Conservation (phyloP, 2,113 vertebrate genomes). For the Erythrocebus patas region DNA sequence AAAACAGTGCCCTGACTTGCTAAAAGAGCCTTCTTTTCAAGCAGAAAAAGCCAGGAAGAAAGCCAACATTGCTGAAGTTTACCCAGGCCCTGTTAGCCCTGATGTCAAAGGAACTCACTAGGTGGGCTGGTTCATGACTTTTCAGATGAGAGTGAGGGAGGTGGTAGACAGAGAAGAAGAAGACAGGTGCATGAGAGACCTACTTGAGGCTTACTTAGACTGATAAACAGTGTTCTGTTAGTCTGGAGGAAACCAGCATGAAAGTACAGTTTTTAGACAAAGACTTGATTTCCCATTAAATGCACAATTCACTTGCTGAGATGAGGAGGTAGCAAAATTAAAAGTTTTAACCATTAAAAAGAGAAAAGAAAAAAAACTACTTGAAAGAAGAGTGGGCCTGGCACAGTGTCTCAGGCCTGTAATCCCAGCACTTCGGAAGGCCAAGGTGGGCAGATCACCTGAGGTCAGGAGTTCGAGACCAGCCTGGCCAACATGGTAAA, state of each 20-base stretch:
- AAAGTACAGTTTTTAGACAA: background rate
- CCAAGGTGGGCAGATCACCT: background rate
- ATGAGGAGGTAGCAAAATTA: background rate
- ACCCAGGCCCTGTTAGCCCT: background rate
- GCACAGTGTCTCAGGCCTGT: background rate
- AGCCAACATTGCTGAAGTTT: background rate
- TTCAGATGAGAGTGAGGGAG: background rate
- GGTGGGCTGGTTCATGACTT: background rate
- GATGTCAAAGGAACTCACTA: background rate
- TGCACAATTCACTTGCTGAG: background rate
- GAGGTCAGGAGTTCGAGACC: background rate
- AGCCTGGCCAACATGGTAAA: background rate
- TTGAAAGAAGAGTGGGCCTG: background rate
- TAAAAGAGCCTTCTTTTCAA: background rate
- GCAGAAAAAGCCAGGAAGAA: background rate
- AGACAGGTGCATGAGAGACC: background rate
- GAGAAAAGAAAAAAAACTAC: background rate
- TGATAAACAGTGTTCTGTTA: background rate
- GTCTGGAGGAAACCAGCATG: background rate
- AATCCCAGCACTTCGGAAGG: background rate
- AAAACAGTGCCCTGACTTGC: constrained; percentile 30
- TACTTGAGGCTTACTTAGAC: background rate
- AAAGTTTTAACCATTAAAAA: background rate
- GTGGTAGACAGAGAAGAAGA: background rate
- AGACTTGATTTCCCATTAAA: background rate